Base-by-base conservation (phyloP, 2,888 invertebrate genomes). In the Bombylius major region DNA sequence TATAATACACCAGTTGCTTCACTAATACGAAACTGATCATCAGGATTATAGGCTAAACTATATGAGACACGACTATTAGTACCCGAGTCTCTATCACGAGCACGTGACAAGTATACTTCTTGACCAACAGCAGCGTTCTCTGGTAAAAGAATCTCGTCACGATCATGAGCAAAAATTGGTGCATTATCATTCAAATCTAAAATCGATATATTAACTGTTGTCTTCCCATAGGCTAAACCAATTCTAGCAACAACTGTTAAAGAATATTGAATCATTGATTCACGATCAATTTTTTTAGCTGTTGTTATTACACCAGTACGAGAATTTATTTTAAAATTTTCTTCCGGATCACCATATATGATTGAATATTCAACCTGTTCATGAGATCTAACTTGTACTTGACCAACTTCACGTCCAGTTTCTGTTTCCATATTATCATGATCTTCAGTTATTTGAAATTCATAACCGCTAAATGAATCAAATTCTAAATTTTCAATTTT, bases 61-160 rank as follows among this genome's bases (percentile, higher is more conserved):
- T 94, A 97, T 52, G 83, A 83, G 50, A 96, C 80, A 48, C 87
- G 81, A 65, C 92, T 86, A 70, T 96, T 96, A n/a, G 84, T 82
- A 8, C 92, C 94, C 1, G 87, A 83, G 72, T 97, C 97, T 53
- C 82, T 80, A 75, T 97, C 96, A 56, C 82, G 79, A 1, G 95
- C 96, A 66, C 87, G 80, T 1, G 93, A 89, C 62, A 92, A 79
- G 72, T 88, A 92, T 42, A 96, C 86, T 75, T 95, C 92, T 72
- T 93, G 91, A 1, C 95, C 95, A 44, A 95, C 90, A 31, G 96
- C 94, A 64, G 89, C 87, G 70, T 94, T 91, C 77, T 95, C 95
- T 14, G 84, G 80, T 57, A 96, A 78, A 59, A 79, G 78, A 50
- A 91, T 83, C 70, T 88, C 86, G 67, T 90, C 89, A 65, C 83